A percentile compares a stretch with the other conserved stretches of the same genome.
These are phyloP conservation scores for Suricata suricatta DNA, from an alignment of 2,113 vertebrate species.

Conservation along the genomic window DNA sequence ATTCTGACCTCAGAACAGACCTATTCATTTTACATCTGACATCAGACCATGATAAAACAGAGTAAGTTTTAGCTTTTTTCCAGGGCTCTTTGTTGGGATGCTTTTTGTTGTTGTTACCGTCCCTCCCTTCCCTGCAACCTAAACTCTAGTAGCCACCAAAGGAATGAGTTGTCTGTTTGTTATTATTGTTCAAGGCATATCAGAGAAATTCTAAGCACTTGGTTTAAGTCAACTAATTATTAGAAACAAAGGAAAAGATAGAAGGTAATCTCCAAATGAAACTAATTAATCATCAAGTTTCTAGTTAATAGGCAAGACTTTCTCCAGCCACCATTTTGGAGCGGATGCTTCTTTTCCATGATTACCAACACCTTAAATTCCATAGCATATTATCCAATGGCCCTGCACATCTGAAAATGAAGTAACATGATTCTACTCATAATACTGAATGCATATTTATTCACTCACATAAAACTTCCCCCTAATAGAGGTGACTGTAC, in stretches of 20 bases:
- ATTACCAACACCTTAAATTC: fast-evolving
- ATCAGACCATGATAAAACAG: not conserved
- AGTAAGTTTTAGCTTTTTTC: not conserved
- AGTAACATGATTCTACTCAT: not conserved
- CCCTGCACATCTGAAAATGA: not conserved
- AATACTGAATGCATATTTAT: not conserved
- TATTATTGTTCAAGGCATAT: not conserved
- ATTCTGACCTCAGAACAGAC: slow-evolving; percentile 59
- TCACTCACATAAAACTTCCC: not conserved
- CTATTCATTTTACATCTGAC: slow-evolving; percentile 66
- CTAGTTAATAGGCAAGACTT: not conserved
- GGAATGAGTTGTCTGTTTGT: not conserved
- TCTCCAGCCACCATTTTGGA: not conserved
- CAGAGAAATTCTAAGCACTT: not conserved
- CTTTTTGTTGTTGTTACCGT: not conserved
- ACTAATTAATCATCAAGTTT: not conserved
- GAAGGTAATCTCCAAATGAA: not conserved
- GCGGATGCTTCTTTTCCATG: not conserved
- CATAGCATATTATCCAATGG: not conserved
- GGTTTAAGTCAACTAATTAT: not conserved
- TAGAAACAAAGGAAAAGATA: not conserved
- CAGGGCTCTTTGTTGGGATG: not conserved
- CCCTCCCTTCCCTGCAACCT: not conserved
- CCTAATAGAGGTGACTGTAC: not conserved
- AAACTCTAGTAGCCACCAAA: not conserved